phyloP scores from a whole-genome alignment of 1,140 invertebrate species.

The Drosophila pachea region DNA sequence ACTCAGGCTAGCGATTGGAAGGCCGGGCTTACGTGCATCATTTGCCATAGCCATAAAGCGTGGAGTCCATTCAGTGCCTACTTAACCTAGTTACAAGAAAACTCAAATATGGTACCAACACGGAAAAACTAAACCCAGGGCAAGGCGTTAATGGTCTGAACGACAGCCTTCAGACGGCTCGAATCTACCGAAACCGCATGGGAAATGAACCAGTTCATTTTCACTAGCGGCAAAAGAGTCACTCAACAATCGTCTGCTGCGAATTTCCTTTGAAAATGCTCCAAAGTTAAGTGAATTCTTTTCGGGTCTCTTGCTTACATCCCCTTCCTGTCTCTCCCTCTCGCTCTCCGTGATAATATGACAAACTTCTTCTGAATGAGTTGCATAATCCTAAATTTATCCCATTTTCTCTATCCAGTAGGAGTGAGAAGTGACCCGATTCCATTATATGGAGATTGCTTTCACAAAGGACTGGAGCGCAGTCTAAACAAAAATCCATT shows the following conservation, averaged over 20 bases:
- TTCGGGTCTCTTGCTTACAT: no score
- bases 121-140: no score
- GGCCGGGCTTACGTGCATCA: not conserved
- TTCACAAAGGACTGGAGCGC: constrained; percentile 20
- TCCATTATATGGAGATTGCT: constrained; percentile 1
- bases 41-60: constrained; percentile 1
- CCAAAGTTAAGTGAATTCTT: no score
- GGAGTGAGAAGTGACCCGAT: not conserved
- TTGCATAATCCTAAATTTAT: constrained; percentile 2
- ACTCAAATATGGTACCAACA: no score
- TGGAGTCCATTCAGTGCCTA: not conserved
- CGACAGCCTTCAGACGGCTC: not conserved
- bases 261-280: not conserved
- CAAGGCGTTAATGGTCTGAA: no score
- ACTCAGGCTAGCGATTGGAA: constrained; percentile 8
- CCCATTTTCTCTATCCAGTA: not conserved
- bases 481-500: constrained; percentile 42
- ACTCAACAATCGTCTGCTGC: not conserved
- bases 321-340: no score
- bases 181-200: not conserved
- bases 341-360: no score
- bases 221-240: not conserved
- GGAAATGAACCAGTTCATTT: not conserved
- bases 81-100: not conserved
- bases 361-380: not conserved